Conservation (phyloP, 2,797 vertebrate species). For the Microcaecilia unicolor region DNA sequence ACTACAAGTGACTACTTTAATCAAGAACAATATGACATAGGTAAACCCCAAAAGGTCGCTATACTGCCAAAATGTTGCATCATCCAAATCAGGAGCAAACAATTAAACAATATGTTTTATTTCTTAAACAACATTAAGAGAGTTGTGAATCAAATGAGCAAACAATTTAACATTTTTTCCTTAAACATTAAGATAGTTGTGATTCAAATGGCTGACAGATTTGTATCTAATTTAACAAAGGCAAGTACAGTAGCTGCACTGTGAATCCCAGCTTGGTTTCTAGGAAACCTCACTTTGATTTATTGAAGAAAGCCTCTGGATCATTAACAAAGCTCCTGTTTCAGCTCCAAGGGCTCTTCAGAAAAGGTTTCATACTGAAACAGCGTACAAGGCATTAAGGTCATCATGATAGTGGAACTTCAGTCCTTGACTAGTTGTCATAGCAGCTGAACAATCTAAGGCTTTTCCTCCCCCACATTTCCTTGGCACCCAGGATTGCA, state of each 20-base stretch:
- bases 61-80: too few species aligned
- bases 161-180: too few species aligned
- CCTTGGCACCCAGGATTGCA: slow-evolving; percentile 37
- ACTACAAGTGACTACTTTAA: too few species aligned
- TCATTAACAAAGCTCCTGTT: slow-evolving; percentile 10
- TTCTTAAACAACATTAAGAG: too few species aligned
- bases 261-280: not conserved
- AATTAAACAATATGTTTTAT: too few species aligned
- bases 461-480: slow-evolving; percentile 21
- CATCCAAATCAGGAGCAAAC: too few species aligned
- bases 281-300: not conserved
- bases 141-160: too few species aligned
- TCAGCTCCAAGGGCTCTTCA: slow-evolving; percentile 21
- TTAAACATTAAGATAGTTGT: too few species aligned
- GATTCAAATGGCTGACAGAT: not conserved
- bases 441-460: slow-evolving; percentile 56
- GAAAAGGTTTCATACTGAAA: slow-evolving; percentile 18
- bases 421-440: slow-evolving; percentile 51
- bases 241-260: not conserved
- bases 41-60: too few species aligned
- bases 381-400: slow-evolving; percentile 20
- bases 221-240: not conserved
- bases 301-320: not conserved
- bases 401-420: slow-evolving; percentile 44
- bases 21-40: too few species aligned